Conservation (phyloP, 1,140 invertebrate species). For the Caenorhabditis elegans region DNA sequence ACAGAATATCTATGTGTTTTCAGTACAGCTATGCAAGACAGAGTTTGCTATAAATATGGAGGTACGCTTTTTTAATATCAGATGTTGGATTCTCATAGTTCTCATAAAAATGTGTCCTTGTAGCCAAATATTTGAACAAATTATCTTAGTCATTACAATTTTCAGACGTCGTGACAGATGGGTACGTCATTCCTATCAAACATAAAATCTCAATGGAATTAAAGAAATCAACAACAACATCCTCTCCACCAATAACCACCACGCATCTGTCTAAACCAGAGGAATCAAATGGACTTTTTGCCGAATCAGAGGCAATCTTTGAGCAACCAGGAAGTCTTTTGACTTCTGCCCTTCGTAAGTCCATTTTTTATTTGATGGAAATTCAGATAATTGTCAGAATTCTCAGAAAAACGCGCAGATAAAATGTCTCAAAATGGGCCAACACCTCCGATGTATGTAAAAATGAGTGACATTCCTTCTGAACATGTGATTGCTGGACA, state of each 20-base stretch:
- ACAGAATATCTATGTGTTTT: not conserved
- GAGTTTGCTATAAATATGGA: slow-evolving; percentile 5
- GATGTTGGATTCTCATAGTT: no score
- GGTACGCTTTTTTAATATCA: not conserved
- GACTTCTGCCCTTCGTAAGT: not conserved
- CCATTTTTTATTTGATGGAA: no score
- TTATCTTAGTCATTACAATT: no score
- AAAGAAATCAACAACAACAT: not conserved
- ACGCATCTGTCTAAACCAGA: no score
- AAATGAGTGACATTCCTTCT: not conserved
- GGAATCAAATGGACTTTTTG: not conserved
- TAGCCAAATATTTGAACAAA: no score
- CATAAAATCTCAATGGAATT: not conserved
- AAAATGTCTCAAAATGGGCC: no score
- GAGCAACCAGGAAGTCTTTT: not conserved
- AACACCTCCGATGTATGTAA: not conserved
- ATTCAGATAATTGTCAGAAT: no score
- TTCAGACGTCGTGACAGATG: not conserved
- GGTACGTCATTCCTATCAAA: not conserved
- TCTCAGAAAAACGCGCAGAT: not conserved
- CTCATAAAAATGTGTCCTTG: no score
- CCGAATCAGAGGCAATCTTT: not conserved
- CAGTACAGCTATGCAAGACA: slow-evolving; percentile 10
- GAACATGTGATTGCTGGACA: not conserved
- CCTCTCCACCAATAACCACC: not conserved